Conservation (phyloP, 1,140 invertebrate species). For the Orchesella cincta region DNA sequence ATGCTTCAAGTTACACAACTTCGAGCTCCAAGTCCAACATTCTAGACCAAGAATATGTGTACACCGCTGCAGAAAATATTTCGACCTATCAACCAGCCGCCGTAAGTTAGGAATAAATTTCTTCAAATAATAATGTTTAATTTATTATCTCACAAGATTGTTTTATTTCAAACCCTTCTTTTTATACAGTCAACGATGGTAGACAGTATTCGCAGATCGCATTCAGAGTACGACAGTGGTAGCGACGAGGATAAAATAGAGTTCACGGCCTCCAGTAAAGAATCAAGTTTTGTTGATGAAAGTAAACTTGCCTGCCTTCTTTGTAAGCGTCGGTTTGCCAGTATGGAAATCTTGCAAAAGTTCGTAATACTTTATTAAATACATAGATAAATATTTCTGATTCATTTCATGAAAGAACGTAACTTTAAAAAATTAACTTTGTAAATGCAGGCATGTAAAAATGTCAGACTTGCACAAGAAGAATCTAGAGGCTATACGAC, state of each 20-base stretch:
- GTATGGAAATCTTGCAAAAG: conserved; percentile 78
- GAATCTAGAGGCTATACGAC: conserved; percentile 75
- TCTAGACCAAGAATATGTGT: conserved; percentile 9
- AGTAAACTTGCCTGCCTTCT: conserved; percentile 88
- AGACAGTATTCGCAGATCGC: conserved; percentile 67
- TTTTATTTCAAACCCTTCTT: too few species aligned
- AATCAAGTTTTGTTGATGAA: conserved; percentile 60
- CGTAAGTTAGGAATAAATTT: conserved; percentile 20
- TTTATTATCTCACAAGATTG: neutral
- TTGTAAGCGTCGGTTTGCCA: conserved; percentile 93
- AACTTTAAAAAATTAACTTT: neutral
- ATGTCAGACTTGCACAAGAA: conserved; percentile 94
- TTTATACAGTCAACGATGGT: neutral
- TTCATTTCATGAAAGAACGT: neutral
- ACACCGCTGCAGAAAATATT: conserved; percentile 16
- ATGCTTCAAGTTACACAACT: conserved; percentile 32
- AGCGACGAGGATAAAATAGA: conserved; percentile 63
- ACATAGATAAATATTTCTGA: too few species aligned
- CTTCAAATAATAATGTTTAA: neutral
- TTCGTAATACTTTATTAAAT: conserved; percentile 48
- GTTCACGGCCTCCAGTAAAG: conserved; percentile 55
- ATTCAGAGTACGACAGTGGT: conserved; percentile 70
- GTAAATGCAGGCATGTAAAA: conserved; percentile 73
- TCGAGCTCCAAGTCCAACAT: neutral
- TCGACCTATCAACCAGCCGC: conserved; percentile 12